Base-by-base conservation (phyloP, 1,140 invertebrate species). In the Cataglyphis hispanica region DNA sequence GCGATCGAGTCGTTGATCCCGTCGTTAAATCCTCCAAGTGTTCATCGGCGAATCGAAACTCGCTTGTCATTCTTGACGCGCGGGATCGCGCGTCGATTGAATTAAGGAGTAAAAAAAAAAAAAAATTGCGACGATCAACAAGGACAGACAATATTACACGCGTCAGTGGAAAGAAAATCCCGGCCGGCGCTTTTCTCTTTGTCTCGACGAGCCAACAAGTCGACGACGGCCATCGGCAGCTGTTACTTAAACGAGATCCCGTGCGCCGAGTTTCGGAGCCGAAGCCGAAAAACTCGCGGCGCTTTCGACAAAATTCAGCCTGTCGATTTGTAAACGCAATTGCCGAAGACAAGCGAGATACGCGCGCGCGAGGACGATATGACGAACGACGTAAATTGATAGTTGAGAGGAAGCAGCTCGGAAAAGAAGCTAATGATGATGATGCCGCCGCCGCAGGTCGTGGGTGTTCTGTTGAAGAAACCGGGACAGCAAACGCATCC, bases 391-490 rank as follows among this genome's bases (percentile, higher is more conserved):
- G 64, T 19, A 25, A 80, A 80, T 43, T 81, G 66, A 67, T 22
- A 63, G 61, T 25, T 25, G 22, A 40, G 37, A 31, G 69, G 22
- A 84, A n/a, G 63, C 22, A 50, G 13, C 25, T 60, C 66, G 60
- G 46, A 63, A 89, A 72, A 81, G 58, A 77, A 50, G 74, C 56
- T 70, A 86, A 69, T n/a, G 86, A 91, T 87, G 88, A 94, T 94
- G 93, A 94, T 94, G 94, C 93, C 94, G 92, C 92, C 94, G 83
- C 94, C 94, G 86, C 92, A 94, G 86, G 91, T 95, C 76, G 94
- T 95, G 90, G 94, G 94, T 90, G 93, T 95, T 50, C 86, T 95
- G 88, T 86, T 94, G 76, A 95, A 95, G 87, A 94, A 95, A 90
- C 94, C 94, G 16, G 94, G 94, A 72, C 92, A 93, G 70, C 94